phyloP scores from a whole-genome alignment of 2,113 vertebrate species.

The Eulemur rufifrons region DNA sequence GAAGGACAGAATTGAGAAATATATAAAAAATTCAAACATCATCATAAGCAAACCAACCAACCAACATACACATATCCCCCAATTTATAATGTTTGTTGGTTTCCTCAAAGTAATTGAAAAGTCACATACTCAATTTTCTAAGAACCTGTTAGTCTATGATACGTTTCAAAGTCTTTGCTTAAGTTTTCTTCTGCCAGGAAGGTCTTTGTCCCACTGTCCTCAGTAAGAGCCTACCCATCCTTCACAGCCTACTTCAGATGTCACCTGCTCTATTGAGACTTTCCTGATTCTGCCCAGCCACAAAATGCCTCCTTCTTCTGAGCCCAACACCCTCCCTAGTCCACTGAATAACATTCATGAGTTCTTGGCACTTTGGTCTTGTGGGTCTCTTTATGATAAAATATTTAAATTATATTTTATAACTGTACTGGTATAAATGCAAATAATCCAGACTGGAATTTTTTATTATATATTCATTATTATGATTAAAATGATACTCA shows the following conservation, averaged over 20 bases:
- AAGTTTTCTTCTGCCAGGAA: not conserved
- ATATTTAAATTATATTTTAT: not conserved
- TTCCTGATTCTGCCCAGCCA: not conserved
- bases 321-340: fast-evolving
- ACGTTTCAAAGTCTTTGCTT: not conserved
- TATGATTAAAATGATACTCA: not conserved
- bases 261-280: not conserved
- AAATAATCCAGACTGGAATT: not conserved
- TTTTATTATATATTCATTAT: not conserved
- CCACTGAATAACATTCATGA: not conserved
- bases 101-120: not conserved
- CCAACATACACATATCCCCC: not conserved
- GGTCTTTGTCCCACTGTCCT: not conserved
- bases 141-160: not conserved
- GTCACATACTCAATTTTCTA: not conserved
- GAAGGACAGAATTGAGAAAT: not conserved
- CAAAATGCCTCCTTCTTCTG: not conserved
- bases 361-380: not conserved
- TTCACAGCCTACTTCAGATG: not conserved
- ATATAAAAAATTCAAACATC: not conserved
- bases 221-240: not conserved
- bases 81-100: not conserved
- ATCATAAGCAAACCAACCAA: not conserved
- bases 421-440: not conserved
- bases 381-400: not conserved